Evolutionary conservation across 2,888 invertebrate species (phyloP), one percentile per base, ranked within the genome.

Genomic region (Eutolmus rufibarbis): DNA sequence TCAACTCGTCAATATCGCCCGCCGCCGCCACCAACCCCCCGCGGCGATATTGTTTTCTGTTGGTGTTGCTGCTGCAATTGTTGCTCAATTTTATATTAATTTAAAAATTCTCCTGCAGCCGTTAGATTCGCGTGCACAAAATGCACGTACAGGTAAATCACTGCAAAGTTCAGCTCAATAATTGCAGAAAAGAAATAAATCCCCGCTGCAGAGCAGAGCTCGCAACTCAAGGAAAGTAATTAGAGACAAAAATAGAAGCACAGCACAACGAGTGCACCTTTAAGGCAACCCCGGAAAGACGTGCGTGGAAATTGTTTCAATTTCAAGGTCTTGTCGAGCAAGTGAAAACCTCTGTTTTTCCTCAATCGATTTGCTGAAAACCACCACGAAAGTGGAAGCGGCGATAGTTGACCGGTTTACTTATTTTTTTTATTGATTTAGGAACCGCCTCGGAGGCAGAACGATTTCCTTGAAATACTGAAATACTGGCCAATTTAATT

Each of bases 181-280:
- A 79, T 31, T 79, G 79, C 79, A 79, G 51, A 12, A 46, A 46
- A 46, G 16, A 46, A 43, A 46, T 14, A 43, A 79, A 57, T 9
- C 2, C 23, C 66, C 16, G 28, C 51, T 40, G 79, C 34, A 56
- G 66, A 19, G 66, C 66, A 28, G 9, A 14, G 2, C 66, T 66
- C 66, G 66, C 66, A 82, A 12, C 56, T 82, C 34, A 66, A 82
- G 56, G 82, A 82, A 82, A 82, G 82, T 82, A 82, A 82, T 82
- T 82, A 82, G 40, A 57, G 23, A 66, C 23, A 23, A 66, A 66
- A 23, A 66, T 23, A 66, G 66, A 19, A 66, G 8, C 66, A 43
- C n/a, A 81, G 40, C 40, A 40, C 40, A 46, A 81, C 81, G 34
- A 81, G 51, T 81, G 31, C 82, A 82, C 82, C 12, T 82, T 37